Percentiles rank a stretch among this genome's conserved stretches.
Evolutionary conservation across 23 tunicate genomes (phyloP).

Genomic region (Clavelina lepadiformis): DNA sequence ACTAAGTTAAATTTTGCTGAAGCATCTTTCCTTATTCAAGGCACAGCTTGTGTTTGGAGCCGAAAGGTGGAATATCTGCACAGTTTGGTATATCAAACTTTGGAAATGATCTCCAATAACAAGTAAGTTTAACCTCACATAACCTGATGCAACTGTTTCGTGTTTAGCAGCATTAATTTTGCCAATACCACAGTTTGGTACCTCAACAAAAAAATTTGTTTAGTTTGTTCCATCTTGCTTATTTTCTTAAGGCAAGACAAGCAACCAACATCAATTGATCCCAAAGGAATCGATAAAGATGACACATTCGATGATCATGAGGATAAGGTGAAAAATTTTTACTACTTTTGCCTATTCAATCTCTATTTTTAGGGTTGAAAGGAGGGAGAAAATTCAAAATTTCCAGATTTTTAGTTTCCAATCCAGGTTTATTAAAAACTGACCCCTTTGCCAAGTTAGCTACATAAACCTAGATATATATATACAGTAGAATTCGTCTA

Average conservation of each 20-base stretch:
- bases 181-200: no score
- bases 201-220: neutral
- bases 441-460: no score
- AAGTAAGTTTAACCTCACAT: no score
- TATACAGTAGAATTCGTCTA: no score
- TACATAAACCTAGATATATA: no score
- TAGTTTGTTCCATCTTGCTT: neutral
- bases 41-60: slow-evolving; percentile 90
- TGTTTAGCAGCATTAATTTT: no score
- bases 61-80: slow-evolving; percentile 70
- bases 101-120: slow-evolving; percentile 68
- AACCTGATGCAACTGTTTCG: no score
- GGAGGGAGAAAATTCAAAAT: no score
- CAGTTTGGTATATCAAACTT: slow-evolving; percentile 51
- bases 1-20: slow-evolving; percentile 71
- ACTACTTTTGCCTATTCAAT: neutral
- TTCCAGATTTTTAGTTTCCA: no score
- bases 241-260: slow-evolving; percentile 17
- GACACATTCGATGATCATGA: slow-evolving; percentile 20
- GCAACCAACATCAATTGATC: slow-evolving; percentile 18
- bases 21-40: slow-evolving; percentile 82
- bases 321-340: slow-evolving; percentile 12
- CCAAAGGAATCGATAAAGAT: slow-evolving; percentile 22
- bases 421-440: no score
- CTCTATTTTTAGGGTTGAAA: no score